A percentile compares a stretch with the other conserved stretches of the same genome.
Evolutionary conservation across 2,888 invertebrate species (phyloP).

Genomic region (Andrena fulva): DNA sequence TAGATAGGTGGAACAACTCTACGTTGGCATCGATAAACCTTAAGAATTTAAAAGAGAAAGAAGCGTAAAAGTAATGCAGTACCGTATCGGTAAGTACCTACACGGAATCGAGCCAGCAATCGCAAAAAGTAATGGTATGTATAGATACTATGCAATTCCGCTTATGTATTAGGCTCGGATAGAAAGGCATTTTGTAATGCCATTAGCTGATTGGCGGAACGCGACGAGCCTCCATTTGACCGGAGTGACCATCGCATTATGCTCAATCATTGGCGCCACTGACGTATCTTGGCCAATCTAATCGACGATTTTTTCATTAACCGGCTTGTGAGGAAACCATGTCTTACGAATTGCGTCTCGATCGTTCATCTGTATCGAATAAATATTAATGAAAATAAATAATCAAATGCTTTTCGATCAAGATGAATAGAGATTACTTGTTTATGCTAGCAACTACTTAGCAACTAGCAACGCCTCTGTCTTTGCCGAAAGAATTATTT

Average conservation of each 20-base stretch:
- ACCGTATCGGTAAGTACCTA: background rate
- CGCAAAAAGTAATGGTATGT: slow-evolving; percentile 34
- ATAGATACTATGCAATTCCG: slow-evolving; percentile 50
- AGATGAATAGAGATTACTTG: background rate
- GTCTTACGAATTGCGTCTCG: background rate
- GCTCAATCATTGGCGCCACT: slow-evolving; percentile 68
- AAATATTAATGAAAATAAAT: background rate
- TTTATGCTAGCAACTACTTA: background rate
- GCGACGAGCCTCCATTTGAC: slow-evolving; percentile 78
- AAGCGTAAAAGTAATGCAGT: background rate
- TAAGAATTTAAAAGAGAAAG: slow-evolving; percentile 11
- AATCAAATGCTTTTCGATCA: background rate
- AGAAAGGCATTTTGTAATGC: slow-evolving; percentile 57
- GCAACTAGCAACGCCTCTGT: background rate
- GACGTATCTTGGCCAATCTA: slow-evolving; percentile 43
- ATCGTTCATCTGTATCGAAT: background rate
- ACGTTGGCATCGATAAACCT: background rate
- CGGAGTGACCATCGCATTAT: slow-evolving; percentile 77
- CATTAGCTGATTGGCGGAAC: slow-evolving; percentile 71
- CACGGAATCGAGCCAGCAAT: slow-evolving; percentile 9
- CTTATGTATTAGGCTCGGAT: background rate
- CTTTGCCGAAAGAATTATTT: background rate
- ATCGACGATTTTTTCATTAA: slow-evolving; percentile 43
- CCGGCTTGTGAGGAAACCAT: slow-evolving; percentile 22
- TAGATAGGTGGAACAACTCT: slow-evolving; percentile 6